Conservation (phyloP, 2,888 invertebrate species). For the Andrena praecox region DNA sequence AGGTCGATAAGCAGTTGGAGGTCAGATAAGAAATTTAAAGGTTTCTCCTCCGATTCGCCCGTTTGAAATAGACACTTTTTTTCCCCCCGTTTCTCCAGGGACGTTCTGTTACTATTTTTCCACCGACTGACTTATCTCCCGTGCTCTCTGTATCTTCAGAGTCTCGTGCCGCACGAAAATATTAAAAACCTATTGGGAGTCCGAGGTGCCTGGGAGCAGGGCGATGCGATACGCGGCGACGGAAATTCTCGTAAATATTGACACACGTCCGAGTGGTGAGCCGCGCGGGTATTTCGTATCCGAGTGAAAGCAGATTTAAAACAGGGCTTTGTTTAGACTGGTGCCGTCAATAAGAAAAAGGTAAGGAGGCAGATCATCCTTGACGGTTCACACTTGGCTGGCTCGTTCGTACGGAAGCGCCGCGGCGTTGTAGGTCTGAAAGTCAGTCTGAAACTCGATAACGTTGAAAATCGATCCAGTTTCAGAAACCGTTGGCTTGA, state of each 20-base stretch:
- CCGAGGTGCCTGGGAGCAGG: neutral
- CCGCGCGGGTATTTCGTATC: neutral
- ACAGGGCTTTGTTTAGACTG: conserved; percentile 54
- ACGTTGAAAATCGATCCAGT: conserved; percentile 74
- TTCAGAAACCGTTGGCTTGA: conserved; percentile 58
- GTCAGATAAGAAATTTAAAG: conserved; percentile 62
- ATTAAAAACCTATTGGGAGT: neutral
- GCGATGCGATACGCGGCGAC: neutral
- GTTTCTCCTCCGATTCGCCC: conserved; percentile 43
- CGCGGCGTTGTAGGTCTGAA: conserved; percentile 51
- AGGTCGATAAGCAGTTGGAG: conserved; percentile 63
- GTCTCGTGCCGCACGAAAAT: neutral
- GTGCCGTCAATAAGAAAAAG: conserved; percentile 34
- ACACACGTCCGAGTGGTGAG: neutral
- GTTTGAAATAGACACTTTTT: conserved; percentile 15
- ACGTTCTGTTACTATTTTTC: neutral
- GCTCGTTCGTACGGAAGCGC: conserved; percentile 70
- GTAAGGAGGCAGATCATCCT: conserved; percentile 68
- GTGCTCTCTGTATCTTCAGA: neutral
- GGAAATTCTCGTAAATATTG: conserved; percentile 36
- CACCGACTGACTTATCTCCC: neutral
- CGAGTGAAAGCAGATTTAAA: conserved; percentile 25
- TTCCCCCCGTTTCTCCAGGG: neutral
- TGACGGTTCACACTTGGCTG: conserved; percentile 75
- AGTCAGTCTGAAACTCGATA: conserved; percentile 76